These are phyloP conservation scores for Catamblyrhynchus diadema DNA, from an alignment of 2,797 vertebrate genomes.

Conservation along the genomic window DNA sequence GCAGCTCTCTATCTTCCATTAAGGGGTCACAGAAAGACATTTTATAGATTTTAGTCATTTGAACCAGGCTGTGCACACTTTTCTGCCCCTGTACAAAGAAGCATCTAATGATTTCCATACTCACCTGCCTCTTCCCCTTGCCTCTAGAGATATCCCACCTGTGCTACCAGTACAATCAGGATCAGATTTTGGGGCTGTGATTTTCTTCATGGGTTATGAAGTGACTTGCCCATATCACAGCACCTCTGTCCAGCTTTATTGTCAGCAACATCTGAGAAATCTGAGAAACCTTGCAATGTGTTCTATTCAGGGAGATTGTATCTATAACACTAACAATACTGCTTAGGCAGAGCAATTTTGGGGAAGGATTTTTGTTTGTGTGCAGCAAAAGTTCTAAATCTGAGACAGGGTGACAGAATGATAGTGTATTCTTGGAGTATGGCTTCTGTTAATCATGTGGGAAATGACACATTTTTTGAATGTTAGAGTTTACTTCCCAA, in stretches of 20 bases:
- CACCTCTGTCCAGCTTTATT: background rate
- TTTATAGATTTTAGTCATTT: background rate
- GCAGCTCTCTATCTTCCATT: background rate
- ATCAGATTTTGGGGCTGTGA: background rate
- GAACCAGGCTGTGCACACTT: background rate
- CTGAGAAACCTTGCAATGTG: background rate
- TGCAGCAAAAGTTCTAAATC: background rate
- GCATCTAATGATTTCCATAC: background rate
- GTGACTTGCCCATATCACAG: background rate
- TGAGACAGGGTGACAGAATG: background rate
- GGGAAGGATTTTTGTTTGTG: background rate
- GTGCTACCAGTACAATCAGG: background rate
- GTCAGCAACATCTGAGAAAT: background rate
- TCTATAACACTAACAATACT: background rate
- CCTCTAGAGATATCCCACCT: background rate
- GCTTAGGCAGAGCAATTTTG: background rate
- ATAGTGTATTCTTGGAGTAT: background rate
- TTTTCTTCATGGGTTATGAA: background rate
- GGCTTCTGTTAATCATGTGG: background rate
- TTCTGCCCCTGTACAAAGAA: background rate
- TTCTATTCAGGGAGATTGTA: background rate
- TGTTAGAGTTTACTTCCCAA: background rate
- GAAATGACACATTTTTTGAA: background rate
- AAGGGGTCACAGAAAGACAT: background rate
- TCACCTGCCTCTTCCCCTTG: rapidly evolving